These are phyloP conservation scores for Melipona beecheii DNA, from an alignment of 2,888 invertebrate genomes.

Conservation along the genomic window DNA sequence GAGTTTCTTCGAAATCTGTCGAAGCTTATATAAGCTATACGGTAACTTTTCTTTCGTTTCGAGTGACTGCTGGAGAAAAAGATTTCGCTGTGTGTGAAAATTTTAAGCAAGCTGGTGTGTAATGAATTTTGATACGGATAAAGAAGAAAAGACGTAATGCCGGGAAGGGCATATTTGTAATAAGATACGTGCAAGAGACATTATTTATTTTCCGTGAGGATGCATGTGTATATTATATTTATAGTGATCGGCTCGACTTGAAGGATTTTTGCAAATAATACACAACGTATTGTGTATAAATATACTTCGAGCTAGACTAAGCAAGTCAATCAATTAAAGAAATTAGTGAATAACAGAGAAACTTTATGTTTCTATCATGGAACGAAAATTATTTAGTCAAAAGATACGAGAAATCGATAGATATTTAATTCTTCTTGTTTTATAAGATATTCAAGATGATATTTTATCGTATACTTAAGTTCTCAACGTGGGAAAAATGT, in stretches of 20 bases:
- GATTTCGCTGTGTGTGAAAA: neutral
- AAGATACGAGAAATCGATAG: neutral
- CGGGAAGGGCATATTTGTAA: conserved; percentile 20
- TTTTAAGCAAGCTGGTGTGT: conserved; percentile 4
- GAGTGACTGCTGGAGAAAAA: neutral
- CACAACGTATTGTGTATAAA: neutral
- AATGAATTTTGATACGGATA: conserved; percentile 11
- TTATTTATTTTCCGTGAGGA: conserved; percentile 57
- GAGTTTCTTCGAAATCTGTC: neutral
- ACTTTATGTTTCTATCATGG: neutral
- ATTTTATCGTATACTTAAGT: neutral
- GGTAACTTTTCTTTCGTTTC: neutral
- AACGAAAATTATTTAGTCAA: neutral
- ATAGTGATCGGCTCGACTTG: conserved; percentile 11
- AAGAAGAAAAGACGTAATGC: neutral
- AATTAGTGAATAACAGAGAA: neutral
- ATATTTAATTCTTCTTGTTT: conserved; percentile 6
- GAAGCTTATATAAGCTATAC: neutral
- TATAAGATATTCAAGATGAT: neutral
- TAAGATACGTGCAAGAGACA: conserved; percentile 35
- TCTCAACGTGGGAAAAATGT: conserved; percentile 29
- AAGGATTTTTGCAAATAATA: neutral
- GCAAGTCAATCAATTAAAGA: neutral
- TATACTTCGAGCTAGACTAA: neutral
- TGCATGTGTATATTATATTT: conserved; percentile 49